phyloP scores from a whole-genome alignment of 1,140 invertebrate species.

The Mycetomoellerius zeteki region DNA sequence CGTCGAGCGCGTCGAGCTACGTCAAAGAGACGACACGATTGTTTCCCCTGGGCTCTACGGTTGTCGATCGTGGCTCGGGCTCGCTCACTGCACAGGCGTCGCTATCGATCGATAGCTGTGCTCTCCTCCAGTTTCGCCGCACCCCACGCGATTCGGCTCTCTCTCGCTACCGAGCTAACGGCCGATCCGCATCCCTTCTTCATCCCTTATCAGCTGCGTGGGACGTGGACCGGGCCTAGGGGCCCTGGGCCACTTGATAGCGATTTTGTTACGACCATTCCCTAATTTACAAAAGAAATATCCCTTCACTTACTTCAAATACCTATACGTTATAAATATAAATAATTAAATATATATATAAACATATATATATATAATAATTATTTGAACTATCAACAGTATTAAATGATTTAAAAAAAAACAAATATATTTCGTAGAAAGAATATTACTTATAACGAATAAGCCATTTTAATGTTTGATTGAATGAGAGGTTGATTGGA shows the following conservation, averaged over 20 bases:
- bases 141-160: slow-evolving; percentile 37
- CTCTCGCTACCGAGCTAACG: slow-evolving; percentile 24
- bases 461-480: neutral
- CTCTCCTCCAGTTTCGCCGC: slow-evolving; percentile 47
- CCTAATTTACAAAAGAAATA: neutral
- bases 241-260: neutral
- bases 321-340: neutral
- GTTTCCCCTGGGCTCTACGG: slow-evolving; percentile 71
- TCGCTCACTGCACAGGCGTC: slow-evolving; percentile 81
- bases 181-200: slow-evolving; percentile 35
- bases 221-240: neutral
- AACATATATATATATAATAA: neutral
- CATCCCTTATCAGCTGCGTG: slow-evolving; percentile 21
- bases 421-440: neutral
- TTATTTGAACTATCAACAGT: neutral
- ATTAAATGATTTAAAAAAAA: neutral
- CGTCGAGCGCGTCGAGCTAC: neutral
- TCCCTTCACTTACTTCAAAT: neutral
- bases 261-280: neutral
- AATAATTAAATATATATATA: neutral
- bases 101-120: slow-evolving; percentile 81
- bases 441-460: neutral
- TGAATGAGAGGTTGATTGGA: neutral
- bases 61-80: slow-evolving; percentile 65
- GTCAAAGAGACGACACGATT: slow-evolving; percentile 72